Percentiles rank a stretch among this genome's conserved stretches.
These are phyloP conservation scores for Pyrgus malvae DNA, from an alignment of 2,888 invertebrate species.

Conservation along the genomic window DNA sequence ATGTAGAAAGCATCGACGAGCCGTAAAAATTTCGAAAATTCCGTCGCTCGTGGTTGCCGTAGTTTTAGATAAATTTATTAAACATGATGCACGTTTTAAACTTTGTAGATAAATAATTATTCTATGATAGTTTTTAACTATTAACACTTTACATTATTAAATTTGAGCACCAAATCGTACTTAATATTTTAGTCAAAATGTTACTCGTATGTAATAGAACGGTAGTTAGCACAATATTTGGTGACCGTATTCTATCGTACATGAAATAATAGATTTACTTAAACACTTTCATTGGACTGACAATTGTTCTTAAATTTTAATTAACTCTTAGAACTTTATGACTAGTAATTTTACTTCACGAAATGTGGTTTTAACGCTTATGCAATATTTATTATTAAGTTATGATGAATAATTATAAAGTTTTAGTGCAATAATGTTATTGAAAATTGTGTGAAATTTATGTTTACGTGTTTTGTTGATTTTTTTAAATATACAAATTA, in stretches of 20 bases:
- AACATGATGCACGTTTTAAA: conserved; percentile 60
- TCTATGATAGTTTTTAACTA: conserved; percentile 60
- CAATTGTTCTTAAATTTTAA: conserved; percentile 67
- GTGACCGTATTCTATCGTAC: conserved; percentile 53
- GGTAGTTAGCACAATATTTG: conserved; percentile 61
- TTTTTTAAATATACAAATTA: conserved; percentile 50
- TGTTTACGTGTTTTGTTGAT: conserved; percentile 73
- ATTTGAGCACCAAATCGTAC: conserved; percentile 82
- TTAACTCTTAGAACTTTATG: conserved; percentile 67
- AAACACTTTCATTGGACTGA: conserved; percentile 74
- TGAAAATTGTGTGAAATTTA: conserved; percentile 76
- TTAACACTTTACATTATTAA: conserved; percentile 74
- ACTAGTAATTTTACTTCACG: conserved; percentile 65
- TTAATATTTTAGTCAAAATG: conserved; percentile 80
- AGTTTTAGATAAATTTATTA: conserved; percentile 54
- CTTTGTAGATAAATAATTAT: conserved; percentile 74
- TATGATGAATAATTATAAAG: conserved; percentile 58
- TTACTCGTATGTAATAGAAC: conserved; percentile 50
- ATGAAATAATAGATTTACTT: conserved; percentile 47
- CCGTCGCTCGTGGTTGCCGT: conserved; percentile 35
- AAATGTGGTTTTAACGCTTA: conserved; percentile 73
- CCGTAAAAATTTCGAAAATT: conserved; percentile 21
- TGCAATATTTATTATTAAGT: conserved; percentile 80
- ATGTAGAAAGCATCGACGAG: not conserved
- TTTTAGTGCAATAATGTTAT: conserved; percentile 80